Percentiles rank a stretch among this genome's conserved stretches.
Evolutionary conservation across 2,113 vertebrate genomes (phyloP).

Genomic region (Ploceus nigricollis): DNA sequence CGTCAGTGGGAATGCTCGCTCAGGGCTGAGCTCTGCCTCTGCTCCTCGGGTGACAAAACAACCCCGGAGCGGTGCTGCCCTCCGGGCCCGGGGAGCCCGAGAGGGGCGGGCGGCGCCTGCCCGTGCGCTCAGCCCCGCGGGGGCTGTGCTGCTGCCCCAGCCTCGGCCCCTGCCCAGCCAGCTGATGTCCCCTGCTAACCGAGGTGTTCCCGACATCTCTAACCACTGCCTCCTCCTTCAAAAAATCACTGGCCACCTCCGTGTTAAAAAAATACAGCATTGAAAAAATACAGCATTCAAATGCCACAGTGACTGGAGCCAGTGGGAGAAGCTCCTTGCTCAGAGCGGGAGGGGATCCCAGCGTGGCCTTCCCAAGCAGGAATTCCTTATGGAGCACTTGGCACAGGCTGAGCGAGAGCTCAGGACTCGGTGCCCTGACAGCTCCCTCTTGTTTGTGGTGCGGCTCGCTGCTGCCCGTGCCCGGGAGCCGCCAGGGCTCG

Average conservation of each 20-base stretch:
- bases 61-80: background rate
- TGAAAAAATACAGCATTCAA: background rate
- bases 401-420: background rate
- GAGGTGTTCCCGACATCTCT: fast-evolving
- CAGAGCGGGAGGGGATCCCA: background rate
- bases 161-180: background rate
- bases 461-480: background rate
- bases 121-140: no score
- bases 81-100: background rate
- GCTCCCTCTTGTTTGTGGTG: no score
- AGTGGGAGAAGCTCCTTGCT: background rate
- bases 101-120: background rate
- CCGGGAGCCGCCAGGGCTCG: background rate
- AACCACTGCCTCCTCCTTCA: background rate
- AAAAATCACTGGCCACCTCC: background rate
- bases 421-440: background rate
- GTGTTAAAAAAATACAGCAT: background rate
- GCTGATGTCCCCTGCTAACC: background rate
- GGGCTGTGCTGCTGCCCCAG: background rate
- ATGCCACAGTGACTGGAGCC: background rate
- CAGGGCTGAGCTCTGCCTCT: background rate
- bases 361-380: background rate
- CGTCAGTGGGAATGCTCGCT: background rate
- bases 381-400: background rate
- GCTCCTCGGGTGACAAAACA: background rate